phyloP scores from a whole-genome alignment of 2,113 vertebrate species.

The Oostethus manadensis region DNA sequence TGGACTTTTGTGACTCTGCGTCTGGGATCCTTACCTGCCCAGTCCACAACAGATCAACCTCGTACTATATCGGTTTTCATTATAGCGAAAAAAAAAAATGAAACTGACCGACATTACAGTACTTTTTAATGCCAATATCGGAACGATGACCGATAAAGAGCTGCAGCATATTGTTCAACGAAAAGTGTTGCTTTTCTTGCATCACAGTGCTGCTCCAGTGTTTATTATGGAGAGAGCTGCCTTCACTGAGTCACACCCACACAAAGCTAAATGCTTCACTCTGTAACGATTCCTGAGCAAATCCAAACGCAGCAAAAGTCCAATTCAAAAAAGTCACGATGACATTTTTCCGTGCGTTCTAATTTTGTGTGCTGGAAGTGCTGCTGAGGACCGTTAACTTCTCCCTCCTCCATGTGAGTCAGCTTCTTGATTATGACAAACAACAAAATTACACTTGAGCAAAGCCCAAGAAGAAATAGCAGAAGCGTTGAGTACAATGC shows the following conservation, averaged over 20 bases:
- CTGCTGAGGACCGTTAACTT: background rate
- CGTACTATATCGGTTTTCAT: no score
- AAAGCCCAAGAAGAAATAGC: background rate
- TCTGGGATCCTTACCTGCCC: no score
- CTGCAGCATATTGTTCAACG: background rate
- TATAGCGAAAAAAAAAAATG: no score
- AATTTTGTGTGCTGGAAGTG: background rate
- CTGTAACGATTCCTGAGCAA: background rate
- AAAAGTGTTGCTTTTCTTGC: background rate
- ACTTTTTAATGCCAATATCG: no score
- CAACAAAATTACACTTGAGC: no score
- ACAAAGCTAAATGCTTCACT: background rate
- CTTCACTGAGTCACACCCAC: background rate
- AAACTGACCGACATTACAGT: no score
- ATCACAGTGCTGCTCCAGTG: background rate
- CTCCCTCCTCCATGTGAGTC: background rate
- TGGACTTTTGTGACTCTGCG: no score
- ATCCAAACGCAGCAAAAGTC: background rate
- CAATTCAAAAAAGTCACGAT: background rate
- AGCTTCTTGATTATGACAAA: background rate
- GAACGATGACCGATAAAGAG: background rate
- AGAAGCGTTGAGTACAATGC: background rate
- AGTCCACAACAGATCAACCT: no score
- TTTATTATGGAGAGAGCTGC: background rate
- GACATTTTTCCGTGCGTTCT: background rate